Conservation (phyloP, 1,140 invertebrate genomes). For the Phthorimaea operculella region DNA sequence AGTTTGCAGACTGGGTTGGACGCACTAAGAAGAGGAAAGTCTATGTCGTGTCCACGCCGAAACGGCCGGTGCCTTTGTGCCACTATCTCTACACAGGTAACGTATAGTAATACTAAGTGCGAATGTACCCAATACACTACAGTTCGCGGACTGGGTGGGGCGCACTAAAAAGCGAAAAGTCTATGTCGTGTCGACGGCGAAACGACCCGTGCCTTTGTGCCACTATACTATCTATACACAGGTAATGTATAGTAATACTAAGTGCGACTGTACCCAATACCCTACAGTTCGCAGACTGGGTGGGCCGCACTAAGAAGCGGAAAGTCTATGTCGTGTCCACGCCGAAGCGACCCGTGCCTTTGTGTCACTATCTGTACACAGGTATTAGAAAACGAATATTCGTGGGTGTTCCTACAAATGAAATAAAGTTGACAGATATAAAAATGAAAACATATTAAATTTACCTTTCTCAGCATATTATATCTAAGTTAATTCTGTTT, state of each 20-base stretch:
- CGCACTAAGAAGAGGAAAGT: constrained; percentile 92
- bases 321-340: constrained; percentile 98
- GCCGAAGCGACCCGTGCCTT: constrained; percentile 91
- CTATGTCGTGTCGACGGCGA: constrained; percentile 93
- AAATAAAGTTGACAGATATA: too few relatives aligned
- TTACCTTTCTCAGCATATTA: too few relatives aligned
- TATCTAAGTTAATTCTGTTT: too few relatives aligned
- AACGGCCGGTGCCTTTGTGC: constrained; percentile 94
- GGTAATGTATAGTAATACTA: constrained; percentile 95
- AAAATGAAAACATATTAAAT: too few relatives aligned
- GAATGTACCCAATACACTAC: constrained; percentile 96
- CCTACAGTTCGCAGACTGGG: constrained; percentile 96
- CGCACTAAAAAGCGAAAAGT: constrained; percentile 92
- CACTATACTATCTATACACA: constrained; percentile 87
- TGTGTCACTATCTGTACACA: constrained; percentile 94
- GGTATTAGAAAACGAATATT: too few relatives aligned
- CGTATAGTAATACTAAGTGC: constrained; percentile 84
- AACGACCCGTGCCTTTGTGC: constrained; percentile 94
- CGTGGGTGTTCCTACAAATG: too few relatives aligned
- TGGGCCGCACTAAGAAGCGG: constrained; percentile 91
- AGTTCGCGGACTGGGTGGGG: constrained; percentile 98
- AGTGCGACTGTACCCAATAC: constrained; percentile 99
- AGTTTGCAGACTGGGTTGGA: constrained; percentile 98
- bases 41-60: constrained; percentile 93
- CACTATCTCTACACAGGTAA: constrained; percentile 92